Evolutionary conservation across 2,888 invertebrate species (phyloP).

Genomic region (Tenthredo livida): DNA sequence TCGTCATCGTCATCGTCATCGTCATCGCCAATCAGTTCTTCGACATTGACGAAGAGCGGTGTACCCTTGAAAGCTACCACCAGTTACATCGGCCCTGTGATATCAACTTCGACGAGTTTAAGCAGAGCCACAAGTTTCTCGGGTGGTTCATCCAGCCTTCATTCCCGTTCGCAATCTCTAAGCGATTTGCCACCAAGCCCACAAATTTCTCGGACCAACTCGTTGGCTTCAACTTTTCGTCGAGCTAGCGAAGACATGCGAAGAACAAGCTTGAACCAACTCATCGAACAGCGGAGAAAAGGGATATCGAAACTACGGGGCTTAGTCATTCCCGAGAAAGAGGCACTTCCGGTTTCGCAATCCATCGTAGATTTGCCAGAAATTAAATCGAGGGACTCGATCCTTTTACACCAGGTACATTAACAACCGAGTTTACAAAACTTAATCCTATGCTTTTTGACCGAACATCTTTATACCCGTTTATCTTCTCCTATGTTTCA

Average conservation of each 20-base stretch:
- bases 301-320: conserved; percentile 92
- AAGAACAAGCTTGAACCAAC: conserved; percentile 85
- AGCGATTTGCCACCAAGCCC: conserved; percentile 75
- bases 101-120: conserved; percentile 58
- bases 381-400: conserved; percentile 87
- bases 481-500: conserved; percentile 57
- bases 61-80: conserved; percentile 32
- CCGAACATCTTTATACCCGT: too few species aligned
- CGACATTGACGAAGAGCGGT: conserved; percentile 56
- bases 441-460: too few species aligned
- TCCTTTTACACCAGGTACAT: conserved; percentile 70
- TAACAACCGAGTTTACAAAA: neutral
- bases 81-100: conserved; percentile 59
- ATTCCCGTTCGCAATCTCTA: conserved; percentile 79
- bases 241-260: conserved; percentile 78
- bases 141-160: conserved; percentile 72
- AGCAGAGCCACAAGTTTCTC: conserved; percentile 77
- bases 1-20: too few species aligned
- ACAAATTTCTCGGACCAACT: conserved; percentile 71
- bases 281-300: conserved; percentile 90
- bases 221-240: conserved; percentile 71
- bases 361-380: conserved; percentile 89
- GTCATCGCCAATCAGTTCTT: conserved; percentile 29
- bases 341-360: conserved; percentile 79
- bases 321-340: conserved; percentile 91